Conservation (phyloP, 2,888 invertebrate species). For the Steromphala cineraria region DNA sequence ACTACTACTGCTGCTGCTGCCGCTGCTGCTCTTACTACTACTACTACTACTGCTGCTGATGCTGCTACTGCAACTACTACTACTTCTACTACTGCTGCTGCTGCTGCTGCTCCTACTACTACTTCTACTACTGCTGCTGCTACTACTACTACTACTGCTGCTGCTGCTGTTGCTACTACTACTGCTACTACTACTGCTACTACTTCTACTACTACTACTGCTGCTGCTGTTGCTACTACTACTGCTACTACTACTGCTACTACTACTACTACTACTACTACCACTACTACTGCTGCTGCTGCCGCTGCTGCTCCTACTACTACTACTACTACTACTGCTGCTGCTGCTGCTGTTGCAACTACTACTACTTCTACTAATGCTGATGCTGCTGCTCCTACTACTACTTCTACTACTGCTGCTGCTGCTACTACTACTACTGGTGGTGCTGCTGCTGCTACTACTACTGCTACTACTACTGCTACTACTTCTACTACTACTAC, state of each 20-base stretch:
- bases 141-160: slow-evolving; percentile 8
- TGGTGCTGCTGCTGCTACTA: slow-evolving; percentile 24
- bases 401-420: slow-evolving; percentile 24
- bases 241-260: slow-evolving; percentile 27
- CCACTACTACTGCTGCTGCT: slow-evolving; percentile 18
- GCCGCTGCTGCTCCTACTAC: no score
- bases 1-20: not conserved
- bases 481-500: slow-evolving; percentile 1
- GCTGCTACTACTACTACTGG: slow-evolving; percentile 25
- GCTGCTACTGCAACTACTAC: no score
- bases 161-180: slow-evolving; percentile 16
- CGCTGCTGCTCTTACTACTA: no score
- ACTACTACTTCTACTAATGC: no score
- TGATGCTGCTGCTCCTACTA: no score
- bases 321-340: not conserved
- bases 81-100: not conserved
- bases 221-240: slow-evolving; percentile 23
- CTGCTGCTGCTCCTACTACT: not conserved
- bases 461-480: slow-evolving; percentile 23
- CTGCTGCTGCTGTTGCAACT: no score
- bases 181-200: not conserved
- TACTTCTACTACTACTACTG: not conserved
- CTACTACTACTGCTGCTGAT: no score
- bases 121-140: not conserved
- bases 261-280: slow-evolving; percentile 25